phyloP scores from a whole-genome alignment of 1,140 invertebrate species.

The Acromyrmex echinatior region DNA sequence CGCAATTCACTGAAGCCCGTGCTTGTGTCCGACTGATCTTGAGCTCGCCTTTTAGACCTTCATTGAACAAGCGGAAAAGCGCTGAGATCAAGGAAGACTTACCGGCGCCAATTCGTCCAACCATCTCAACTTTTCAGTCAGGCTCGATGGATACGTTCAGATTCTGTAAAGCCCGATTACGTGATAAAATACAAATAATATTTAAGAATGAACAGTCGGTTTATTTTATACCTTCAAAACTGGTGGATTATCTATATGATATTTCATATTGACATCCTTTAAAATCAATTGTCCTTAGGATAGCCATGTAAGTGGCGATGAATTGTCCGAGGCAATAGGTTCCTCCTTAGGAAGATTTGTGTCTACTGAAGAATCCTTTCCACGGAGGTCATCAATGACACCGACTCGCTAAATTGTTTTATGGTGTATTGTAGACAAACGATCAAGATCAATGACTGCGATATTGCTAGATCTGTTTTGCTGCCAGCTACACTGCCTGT shows the following conservation, averaged over 20 bases:
- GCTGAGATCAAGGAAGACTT: slow-evolving; percentile 92
- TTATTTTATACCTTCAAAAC: slow-evolving; percentile 88
- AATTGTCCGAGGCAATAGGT: slow-evolving; percentile 71
- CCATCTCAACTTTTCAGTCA: slow-evolving; percentile 91
- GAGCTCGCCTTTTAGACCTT: too few relatives aligned
- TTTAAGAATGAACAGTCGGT: neutral
- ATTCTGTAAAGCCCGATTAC: slow-evolving; percentile 77
- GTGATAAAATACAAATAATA: neutral
- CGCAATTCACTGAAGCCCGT: too few relatives aligned
- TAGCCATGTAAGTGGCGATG: slow-evolving; percentile 86
- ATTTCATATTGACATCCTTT: slow-evolving; percentile 89
- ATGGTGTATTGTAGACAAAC: slow-evolving; percentile 90
- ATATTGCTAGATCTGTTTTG: slow-evolving; percentile 93
- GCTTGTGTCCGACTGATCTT: too few relatives aligned
- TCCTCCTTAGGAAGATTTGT: too few relatives aligned
- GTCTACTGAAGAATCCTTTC: too few relatives aligned
- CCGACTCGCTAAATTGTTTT: too few relatives aligned
- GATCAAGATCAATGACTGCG: slow-evolving; percentile 93
- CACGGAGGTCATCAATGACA: too few relatives aligned
- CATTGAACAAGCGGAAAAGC: slow-evolving; percentile 56
- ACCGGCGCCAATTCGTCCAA: slow-evolving; percentile 92
- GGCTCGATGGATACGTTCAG: slow-evolving; percentile 80
- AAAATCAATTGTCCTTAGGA: slow-evolving; percentile 84
- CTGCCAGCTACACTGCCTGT: slow-evolving; percentile 85
- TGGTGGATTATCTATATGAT: slow-evolving; percentile 88